Evolutionary conservation across 2,888 invertebrate species (phyloP), one percentile per base, ranked within the genome.

Genomic region (Cremastinae sp.): DNA sequence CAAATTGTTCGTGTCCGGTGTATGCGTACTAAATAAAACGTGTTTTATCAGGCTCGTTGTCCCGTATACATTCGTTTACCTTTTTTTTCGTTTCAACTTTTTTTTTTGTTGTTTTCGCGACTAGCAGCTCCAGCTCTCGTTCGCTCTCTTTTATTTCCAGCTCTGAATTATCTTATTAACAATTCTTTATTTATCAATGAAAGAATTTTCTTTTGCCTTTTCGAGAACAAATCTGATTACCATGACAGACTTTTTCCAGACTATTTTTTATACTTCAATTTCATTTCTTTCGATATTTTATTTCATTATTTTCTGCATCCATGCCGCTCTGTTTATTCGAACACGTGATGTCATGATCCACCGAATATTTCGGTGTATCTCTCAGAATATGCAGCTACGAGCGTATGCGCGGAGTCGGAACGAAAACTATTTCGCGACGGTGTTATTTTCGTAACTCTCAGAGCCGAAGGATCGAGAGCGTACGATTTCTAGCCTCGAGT

Each of bases 1-100:
- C 71, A 79, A 79, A 79, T 77, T 77, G 74, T 73, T 75, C 74
- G 61, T 73, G 79, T 77, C 77, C 77, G 77, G 77, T 79, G 69
- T 76, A 73, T 76, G 73, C 76, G 76, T 73, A 73, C 73, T 73
- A 73, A 76, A 76, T 76, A 76, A 76, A 76, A 73, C 65, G 73
- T 76, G 69, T 76, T 69, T 73, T 65, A 73, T 73, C 73, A 73
- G 55, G 53, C 71, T 73, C 76, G 73, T 65, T 73, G 62, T 73
- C 73, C 64, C 59, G 68, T 65, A 61, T 45, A 69, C 69, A 70
- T 76, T 73, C 65, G 64, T 73, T 47, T 39, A 14, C 18, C n/a
- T 49, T 9, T 9, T 22, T 8, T 18, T 8, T 66, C 14, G 8
- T 20, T 55, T 12, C 2, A n/a, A 37, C 20, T 20, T 1, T 12